phyloP scores from a whole-genome alignment of 2,888 invertebrate genomes.

The Conchocele bisecta region DNA sequence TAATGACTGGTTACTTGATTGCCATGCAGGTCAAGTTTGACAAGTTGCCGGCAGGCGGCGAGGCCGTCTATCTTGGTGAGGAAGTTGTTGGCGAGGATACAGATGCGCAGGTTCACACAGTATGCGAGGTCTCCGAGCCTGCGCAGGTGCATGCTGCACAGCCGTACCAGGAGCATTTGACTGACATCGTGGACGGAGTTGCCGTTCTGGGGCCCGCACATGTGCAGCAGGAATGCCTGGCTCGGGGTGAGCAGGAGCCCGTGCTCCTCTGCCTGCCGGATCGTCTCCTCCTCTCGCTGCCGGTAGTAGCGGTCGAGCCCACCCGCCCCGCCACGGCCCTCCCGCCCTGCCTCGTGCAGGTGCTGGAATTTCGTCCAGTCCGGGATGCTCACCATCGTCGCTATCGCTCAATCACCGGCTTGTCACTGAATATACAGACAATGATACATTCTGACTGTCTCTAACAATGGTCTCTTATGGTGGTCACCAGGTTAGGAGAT shows the following conservation, averaged over 20 bases:
- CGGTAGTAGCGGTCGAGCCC: slow-evolving; percentile 71
- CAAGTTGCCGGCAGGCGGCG: slow-evolving; percentile 73
- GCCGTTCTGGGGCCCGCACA: slow-evolving; percentile 59
- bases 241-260: slow-evolving; percentile 76
- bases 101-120: slow-evolving; percentile 76
- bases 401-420: no score
- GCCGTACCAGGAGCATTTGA: slow-evolving; percentile 66
- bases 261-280: slow-evolving; percentile 76
- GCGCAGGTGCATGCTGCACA: slow-evolving; percentile 73
- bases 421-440: no score
- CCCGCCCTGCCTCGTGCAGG: slow-evolving; percentile 61
- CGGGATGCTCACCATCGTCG: slow-evolving; percentile 79
- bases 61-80: slow-evolving; percentile 78
- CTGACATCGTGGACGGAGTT: slow-evolving; percentile 63
- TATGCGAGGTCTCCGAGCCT: slow-evolving; percentile 76
- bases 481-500: no score
- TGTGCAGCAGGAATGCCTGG: slow-evolving; percentile 66
- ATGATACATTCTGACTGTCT: no score
- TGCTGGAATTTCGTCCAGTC: slow-evolving; percentile 79
- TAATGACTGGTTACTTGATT: slow-evolving; percentile 78
- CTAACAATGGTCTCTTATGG: no score
- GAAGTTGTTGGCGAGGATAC: slow-evolving; percentile 79
- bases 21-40: slow-evolving; percentile 80
- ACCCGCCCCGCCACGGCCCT: slow-evolving; percentile 47
- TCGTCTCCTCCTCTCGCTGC: slow-evolving; percentile 74